These are phyloP conservation scores for Indicator maculatus DNA, from an alignment of 2,113 vertebrate genomes.

Conservation along the genomic window DNA sequence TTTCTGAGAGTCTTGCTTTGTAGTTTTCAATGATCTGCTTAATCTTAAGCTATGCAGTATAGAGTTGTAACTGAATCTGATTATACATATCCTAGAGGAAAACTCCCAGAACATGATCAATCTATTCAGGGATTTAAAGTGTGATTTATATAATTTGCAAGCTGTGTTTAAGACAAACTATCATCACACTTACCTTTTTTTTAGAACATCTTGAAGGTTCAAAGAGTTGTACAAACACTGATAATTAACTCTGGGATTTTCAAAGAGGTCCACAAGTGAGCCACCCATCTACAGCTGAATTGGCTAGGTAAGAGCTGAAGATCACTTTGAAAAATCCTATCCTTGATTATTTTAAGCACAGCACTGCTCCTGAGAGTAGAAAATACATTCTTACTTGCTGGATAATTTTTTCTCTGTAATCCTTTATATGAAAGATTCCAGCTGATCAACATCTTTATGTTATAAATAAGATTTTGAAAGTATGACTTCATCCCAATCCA, in stretches of 20 bases:
- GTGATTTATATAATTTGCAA: slow-evolving; percentile 39
- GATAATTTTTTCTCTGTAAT: not conserved
- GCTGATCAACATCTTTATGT: not conserved
- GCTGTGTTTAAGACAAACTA: slow-evolving; percentile 16
- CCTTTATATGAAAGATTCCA: not conserved
- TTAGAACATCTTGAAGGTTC: not conserved
- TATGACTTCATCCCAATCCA: not conserved
- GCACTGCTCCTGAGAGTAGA: not conserved
- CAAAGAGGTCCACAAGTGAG: slow-evolving; percentile 9
- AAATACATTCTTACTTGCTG: not conserved
- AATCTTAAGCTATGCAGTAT: not conserved
- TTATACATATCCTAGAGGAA: not conserved
- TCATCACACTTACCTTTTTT: not conserved
- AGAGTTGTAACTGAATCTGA: not conserved
- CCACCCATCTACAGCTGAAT: not conserved
- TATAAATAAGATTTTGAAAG: not conserved
- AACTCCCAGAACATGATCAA: not conserved
- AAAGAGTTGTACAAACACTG: slow-evolving; percentile 23
- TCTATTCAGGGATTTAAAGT: slow-evolving; percentile 11
- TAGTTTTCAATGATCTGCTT: not conserved
- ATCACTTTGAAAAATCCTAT: not conserved
- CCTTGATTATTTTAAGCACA: not conserved
- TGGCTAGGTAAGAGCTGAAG: not conserved
- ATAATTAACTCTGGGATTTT: slow-evolving; percentile 48
- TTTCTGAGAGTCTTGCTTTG: not conserved